Conservation (phyloP, 2,797 vertebrate genomes). For the Ciconia nigra region DNA sequence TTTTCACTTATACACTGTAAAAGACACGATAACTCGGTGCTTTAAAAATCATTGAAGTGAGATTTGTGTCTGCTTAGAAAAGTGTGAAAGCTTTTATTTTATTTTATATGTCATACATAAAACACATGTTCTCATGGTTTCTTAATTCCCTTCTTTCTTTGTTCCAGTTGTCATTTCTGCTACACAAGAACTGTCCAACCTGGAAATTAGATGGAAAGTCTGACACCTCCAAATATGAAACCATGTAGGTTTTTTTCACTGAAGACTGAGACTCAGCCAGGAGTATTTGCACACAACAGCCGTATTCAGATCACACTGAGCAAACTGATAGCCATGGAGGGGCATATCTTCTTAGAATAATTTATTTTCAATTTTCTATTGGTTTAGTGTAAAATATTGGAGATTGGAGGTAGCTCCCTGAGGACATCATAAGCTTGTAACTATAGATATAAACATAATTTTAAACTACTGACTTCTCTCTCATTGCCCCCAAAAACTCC, state of each 20-base stretch:
- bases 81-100: background rate
- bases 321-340: background rate
- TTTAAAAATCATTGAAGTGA: slow-evolving; percentile 39
- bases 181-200: background rate
- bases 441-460: background rate
- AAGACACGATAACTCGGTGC: background rate
- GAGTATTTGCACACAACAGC: background rate
- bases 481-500: background rate
- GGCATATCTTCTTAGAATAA: background rate
- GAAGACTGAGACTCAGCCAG: background rate
- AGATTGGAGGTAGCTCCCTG: background rate
- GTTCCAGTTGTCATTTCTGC: background rate
- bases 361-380: background rate
- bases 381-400: background rate
- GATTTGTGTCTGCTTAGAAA: slow-evolving; percentile 9
- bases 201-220: background rate
- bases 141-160: background rate
- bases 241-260: background rate
- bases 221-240: background rate
- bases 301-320: background rate
- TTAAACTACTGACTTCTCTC: background rate
- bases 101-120: background rate
- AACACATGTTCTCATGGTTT: background rate
- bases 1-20: background rate
- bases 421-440: background rate